Evolutionary conservation across 2,888 invertebrate genomes (phyloP), one percentile per base, ranked within the genome.

Genomic region (Cantharis rustica): DNA sequence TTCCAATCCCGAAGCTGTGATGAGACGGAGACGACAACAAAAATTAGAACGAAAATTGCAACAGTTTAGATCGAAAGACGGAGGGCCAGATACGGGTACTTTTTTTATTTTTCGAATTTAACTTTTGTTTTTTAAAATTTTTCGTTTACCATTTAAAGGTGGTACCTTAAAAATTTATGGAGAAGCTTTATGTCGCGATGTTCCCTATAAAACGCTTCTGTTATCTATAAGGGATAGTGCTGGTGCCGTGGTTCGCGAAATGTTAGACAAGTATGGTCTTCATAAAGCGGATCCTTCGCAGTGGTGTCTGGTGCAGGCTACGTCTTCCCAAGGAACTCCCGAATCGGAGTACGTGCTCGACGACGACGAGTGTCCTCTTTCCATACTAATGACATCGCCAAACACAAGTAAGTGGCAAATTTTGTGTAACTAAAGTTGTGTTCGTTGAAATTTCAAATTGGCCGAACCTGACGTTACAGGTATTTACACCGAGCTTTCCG

Each of bases 1-100:
- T 87, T 99, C 98, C 80, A 99, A 99, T 90, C 99, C 99, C 3
- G 99, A 99, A 90, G 98, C 98, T 78, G 99, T 99, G 83, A 99
- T 99, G 99, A 92, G 98, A 80, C 93, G 98, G 71, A 91, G 98
- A 73, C 90, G 99, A 20, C 98, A 99, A 86, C 98, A 98, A 89
- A 98, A 98, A 88, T 91, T 99, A 73, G 99, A 99, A 88, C 93
- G 96, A 86, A 98, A 98, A 89, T 90, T 99, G 85, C 97, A 98
- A 86, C 97, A 98, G 89, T 98, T 98, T 89, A 93, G 97, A 78
- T 96, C 96, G 73, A 95, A 96, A 88, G 98, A 98, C 85, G 98
- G 98, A 66, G 97, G 97, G 1, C 97, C 97, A 7, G 98, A 98
- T 87, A 97, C 97, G 63, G 94, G 93, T 90, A 83, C 74, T 66